A percentile compares a stretch with the other conserved stretches of the same genome.
These are phyloP conservation scores for Phocides pigmalion DNA, from an alignment of 1,140 invertebrate genomes.

Conservation along the genomic window DNA sequence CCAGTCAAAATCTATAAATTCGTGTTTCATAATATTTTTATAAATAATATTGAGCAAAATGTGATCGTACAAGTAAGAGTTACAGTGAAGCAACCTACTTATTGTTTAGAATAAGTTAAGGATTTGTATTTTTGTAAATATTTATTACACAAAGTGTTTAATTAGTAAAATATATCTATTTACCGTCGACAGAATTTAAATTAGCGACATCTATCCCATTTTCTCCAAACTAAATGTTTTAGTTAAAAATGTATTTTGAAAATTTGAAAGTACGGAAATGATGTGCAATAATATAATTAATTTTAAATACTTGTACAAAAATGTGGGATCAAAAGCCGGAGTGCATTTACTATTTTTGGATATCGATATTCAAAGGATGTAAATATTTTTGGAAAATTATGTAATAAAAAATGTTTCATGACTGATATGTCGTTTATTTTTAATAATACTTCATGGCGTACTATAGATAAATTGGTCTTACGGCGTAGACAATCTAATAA, in stretches of 20 bases:
- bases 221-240: background rate
- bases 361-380: conserved; percentile 47
- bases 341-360: conserved; percentile 60
- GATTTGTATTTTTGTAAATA: conserved; percentile 36
- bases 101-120: conserved; percentile 30
- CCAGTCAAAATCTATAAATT: too few relatives aligned
- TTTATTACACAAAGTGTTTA: conserved; percentile 4
- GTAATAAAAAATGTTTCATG: conserved; percentile 57
- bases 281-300: conserved; percentile 50
- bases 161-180: conserved; percentile 8
- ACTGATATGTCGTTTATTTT: conserved; percentile 17
- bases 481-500: too few relatives aligned
- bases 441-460: too few relatives aligned
- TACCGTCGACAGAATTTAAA: background rate
- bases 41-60: conserved; percentile 19
- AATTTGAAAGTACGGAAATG: conserved; percentile 18
- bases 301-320: conserved; percentile 40
- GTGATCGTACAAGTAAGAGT: conserved; percentile 34
- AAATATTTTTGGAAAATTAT: conserved; percentile 58
- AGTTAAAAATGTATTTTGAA: too few relatives aligned
- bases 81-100: conserved; percentile 34
- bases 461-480: too few relatives aligned
- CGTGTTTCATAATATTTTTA: too few relatives aligned
- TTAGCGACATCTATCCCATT: conserved; percentile 1
- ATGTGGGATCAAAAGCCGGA: conserved; percentile 59